phyloP scores from a whole-genome alignment of 2,888 invertebrate genomes.

The Meiosimyza decipiens region DNA sequence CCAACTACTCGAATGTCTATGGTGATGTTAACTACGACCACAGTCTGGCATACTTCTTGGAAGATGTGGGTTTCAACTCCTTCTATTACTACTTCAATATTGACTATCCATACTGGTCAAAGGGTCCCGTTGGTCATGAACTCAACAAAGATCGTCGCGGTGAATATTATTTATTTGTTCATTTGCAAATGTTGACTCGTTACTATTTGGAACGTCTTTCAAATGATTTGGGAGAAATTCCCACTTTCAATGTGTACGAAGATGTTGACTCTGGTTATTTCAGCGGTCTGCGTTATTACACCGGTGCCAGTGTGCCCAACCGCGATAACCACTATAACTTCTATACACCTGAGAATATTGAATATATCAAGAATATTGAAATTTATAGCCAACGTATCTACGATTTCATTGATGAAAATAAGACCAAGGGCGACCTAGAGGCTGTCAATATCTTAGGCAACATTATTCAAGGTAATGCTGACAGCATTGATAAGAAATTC shows the following conservation, averaged over 20 bases:
- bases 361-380: slow-evolving; percentile 64
- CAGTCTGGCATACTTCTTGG: slow-evolving; percentile 77
- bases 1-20: slow-evolving; percentile 76
- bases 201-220: slow-evolving; percentile 73
- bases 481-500: slow-evolving; percentile 68
- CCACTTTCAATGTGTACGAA: slow-evolving; percentile 70
- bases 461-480: slow-evolving; percentile 70
- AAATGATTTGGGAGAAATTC: slow-evolving; percentile 76
- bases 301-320: slow-evolving; percentile 75
- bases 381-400: slow-evolving; percentile 73
- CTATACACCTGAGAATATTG: slow-evolving; percentile 59
- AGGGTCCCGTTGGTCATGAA: slow-evolving; percentile 65
- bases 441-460: slow-evolving; percentile 69
- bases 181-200: slow-evolving; percentile 68
- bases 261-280: slow-evolving; percentile 73
- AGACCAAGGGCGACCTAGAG: slow-evolving; percentile 53
- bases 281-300: slow-evolving; percentile 73
- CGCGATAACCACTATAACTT: slow-evolving; percentile 72
- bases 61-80: slow-evolving; percentile 80
- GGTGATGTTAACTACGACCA: slow-evolving; percentile 72
- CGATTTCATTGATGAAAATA: slow-evolving; percentile 64
- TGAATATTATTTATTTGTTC: slow-evolving; percentile 67
- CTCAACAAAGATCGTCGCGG: slow-evolving; percentile 65
- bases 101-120: slow-evolving; percentile 78
- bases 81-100: slow-evolving; percentile 77